Percentiles rank a stretch among this genome's conserved stretches.
These are phyloP conservation scores for Psix sp. DNA, from an alignment of 1,140 invertebrate genomes.

Conservation along the genomic window DNA sequence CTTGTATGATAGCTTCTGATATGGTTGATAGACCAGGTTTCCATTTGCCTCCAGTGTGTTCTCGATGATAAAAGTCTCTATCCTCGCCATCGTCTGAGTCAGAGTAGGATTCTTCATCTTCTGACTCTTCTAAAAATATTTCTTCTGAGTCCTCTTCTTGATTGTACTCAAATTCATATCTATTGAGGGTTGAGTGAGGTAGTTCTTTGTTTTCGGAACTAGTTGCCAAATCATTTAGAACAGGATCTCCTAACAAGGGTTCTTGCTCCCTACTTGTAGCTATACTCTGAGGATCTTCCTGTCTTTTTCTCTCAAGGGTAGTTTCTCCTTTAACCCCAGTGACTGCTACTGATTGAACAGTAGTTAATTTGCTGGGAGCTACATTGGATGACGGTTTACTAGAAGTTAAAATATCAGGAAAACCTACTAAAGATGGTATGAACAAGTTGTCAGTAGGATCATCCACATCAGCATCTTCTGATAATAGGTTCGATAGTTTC, in stretches of 20 bases:
- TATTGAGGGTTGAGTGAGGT: constrained; percentile 38
- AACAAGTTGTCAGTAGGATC: constrained; percentile 70
- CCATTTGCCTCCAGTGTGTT: constrained; percentile 82
- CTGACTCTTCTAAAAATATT: constrained; percentile 66
- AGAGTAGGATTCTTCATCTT: constrained; percentile 71
- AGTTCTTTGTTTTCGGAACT: constrained; percentile 64
- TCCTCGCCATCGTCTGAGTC: constrained; percentile 71
- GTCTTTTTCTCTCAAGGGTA: constrained; percentile 60
- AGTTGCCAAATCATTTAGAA: constrained; percentile 64
- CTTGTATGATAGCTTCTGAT: constrained; percentile 62
- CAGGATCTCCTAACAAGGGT: constrained; percentile 69
- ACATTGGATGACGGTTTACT: constrained; percentile 54
- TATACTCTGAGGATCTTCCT: constrained; percentile 62
- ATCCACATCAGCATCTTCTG: constrained; percentile 70
- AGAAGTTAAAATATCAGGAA: constrained; percentile 69
- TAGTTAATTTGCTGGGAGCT: constrained; percentile 23
- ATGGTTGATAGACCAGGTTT: constrained; percentile 77
- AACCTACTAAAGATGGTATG: constrained; percentile 73
- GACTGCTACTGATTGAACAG: constrained; percentile 21
- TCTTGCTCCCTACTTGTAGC: constrained; percentile 63
- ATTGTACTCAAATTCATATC: constrained; percentile 69
- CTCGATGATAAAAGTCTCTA: constrained; percentile 69
- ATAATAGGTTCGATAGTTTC: constrained; percentile 63
- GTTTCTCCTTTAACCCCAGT: constrained; percentile 41
- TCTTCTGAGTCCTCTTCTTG: constrained; percentile 80